Base-by-base conservation (phyloP, 2,888 invertebrate species). In the Cremastobaeus sp. region DNA sequence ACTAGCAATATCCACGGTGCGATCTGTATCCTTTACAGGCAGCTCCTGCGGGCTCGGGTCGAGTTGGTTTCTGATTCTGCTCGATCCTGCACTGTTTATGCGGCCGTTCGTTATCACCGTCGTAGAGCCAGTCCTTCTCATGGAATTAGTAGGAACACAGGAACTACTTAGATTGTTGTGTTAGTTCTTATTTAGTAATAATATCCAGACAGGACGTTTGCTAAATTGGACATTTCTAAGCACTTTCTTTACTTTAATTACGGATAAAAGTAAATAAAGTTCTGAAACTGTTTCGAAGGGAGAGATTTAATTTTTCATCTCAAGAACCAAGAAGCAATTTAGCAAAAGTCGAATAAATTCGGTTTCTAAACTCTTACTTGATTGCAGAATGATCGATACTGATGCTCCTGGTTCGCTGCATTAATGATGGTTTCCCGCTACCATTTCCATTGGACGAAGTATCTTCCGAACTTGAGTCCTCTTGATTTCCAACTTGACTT, bases 401-500 rank as follows among this genome's bases (percentile, higher is more conserved):
- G 54, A 92, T 90, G 50, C 92, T 92, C 50, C 93, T 88, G 0
- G 92, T 92, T 69, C 94, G 88, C 9, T 92, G 92, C 41, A 92
- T 90, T 57, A 91, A 90, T 14, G 90, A 89, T 1, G 92, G 92
- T 81, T 92, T 91, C 47, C 84, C 83, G 6, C 45, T 65, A 1
- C 81, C 83, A 54, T 83, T 83, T 60, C 90, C 91, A 86, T 85
- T 83, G 15, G 87, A 86, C 11, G 87, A 89, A 3, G 89, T 88
- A 80, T 93, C 93, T 83, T 95, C 95, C 0, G 95, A 95, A 80
- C 94, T 95, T 47, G 94, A 94, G 88, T 95, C 95, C 85, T 95
- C 95, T 77, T 93, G 92, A 76, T 88, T 87, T 8, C 90, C 92
- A n/a, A 91, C 90, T 75, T 91, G 91, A 80, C 91, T 91, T 77